Conservation (phyloP, 1,140 invertebrate species). For the Pseudomyrmex flavicornis region DNA sequence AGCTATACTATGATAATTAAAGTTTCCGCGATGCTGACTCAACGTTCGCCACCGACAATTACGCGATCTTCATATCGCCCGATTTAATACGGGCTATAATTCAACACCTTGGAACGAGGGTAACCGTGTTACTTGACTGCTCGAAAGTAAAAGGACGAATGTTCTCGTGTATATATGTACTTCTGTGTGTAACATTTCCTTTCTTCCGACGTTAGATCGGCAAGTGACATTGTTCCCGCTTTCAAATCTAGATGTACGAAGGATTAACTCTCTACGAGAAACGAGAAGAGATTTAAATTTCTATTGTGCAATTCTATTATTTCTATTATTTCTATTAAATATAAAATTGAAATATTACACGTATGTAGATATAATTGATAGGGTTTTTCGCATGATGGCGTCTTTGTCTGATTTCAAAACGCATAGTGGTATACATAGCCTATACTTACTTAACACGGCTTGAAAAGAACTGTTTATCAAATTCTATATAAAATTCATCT, state of each 20-base stretch:
- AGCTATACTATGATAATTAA: constrained; percentile 53
- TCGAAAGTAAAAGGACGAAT: constrained; percentile 44
- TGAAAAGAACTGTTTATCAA: no score
- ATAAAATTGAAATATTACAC: no score
- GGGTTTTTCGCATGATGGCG: not conserved
- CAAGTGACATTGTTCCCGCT: constrained; percentile 26
- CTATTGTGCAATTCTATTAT: not conserved
- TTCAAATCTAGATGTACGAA: not conserved
- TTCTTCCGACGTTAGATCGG: not conserved
- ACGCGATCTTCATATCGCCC: constrained; percentile 17
- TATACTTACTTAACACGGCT: no score
- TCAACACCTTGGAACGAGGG: constrained; percentile 28
- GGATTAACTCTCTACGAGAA: not conserved
- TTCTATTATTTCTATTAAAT: not conserved
- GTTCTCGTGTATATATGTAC: constrained; percentile 8
- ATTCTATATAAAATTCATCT: no score
- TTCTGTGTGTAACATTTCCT: not conserved
- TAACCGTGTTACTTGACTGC: constrained; percentile 26
- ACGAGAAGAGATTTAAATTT: not conserved
- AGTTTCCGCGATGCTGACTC: constrained; percentile 56
- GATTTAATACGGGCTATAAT: constrained; percentile 7
- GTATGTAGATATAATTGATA: no score
- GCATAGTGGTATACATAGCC: no score
- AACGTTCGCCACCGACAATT: constrained; percentile 18
- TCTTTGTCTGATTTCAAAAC: not conserved